Evolutionary conservation across 2,888 invertebrate genomes (phyloP).

Genomic region (Alentia gelatinosa): DNA sequence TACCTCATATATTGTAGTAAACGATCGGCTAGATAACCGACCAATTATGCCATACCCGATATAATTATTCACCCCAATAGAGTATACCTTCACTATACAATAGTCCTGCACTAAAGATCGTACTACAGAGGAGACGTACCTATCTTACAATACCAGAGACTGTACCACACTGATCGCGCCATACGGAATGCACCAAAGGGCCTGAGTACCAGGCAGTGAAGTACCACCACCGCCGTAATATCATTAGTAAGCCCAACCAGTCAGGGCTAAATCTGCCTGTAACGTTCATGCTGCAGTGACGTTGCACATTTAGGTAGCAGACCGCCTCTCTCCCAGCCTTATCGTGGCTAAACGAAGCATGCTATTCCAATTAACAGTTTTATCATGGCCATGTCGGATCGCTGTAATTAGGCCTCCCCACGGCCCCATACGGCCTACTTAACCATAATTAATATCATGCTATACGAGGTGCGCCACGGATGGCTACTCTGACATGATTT

Average conservation of each 20-base stretch:
- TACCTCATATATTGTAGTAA: too few species aligned
- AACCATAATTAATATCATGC: slow-evolving; percentile 50
- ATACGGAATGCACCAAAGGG: not conserved
- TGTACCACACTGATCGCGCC: not conserved
- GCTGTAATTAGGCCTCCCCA: slow-evolving; percentile 15
- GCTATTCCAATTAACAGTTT: slow-evolving; percentile 54
- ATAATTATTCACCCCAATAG: too few species aligned
- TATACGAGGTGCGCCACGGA: slow-evolving; percentile 4
- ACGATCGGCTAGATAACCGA: too few species aligned
- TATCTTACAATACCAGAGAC: too few species aligned
- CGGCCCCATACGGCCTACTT: slow-evolving; percentile 50
- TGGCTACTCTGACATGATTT: slow-evolving; percentile 9
- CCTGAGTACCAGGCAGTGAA: not conserved
- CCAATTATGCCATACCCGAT: too few species aligned
- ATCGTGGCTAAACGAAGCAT: slow-evolving; percentile 49
- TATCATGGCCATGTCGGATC: slow-evolving; percentile 28
- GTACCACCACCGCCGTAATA: not conserved
- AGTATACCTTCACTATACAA: not conserved
- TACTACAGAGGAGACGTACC: too few species aligned
- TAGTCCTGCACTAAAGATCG: too few species aligned
- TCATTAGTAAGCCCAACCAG: not conserved
- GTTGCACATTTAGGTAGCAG: not conserved
- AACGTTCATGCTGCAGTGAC: not conserved
- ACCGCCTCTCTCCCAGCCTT: not conserved
- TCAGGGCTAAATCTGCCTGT: not conserved